Conservation (phyloP, 2,797 vertebrate species). For the Oreochromis grahami region DNA sequence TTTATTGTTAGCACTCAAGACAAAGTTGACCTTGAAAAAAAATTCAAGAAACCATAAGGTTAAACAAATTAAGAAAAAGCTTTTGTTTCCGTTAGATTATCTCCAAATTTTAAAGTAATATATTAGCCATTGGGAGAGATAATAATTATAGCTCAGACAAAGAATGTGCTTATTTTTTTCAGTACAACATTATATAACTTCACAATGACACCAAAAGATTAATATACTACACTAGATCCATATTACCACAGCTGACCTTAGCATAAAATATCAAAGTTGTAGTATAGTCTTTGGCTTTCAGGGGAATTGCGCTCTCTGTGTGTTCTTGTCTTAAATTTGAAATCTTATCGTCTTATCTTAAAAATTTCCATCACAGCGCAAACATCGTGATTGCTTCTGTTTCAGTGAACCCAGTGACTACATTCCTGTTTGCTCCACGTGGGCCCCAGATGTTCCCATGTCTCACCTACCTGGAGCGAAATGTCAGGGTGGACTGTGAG, state of each 20-base stretch:
- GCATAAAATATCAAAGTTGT: neutral
- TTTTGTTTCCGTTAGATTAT: neutral
- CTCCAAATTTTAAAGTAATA: neutral
- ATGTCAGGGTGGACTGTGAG: constrained; percentile 79
- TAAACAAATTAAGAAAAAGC: neutral
- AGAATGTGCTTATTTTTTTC: neutral
- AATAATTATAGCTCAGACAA: neutral
- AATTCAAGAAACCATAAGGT: neutral
- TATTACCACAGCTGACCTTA: neutral
- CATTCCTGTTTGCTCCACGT: constrained; percentile 69
- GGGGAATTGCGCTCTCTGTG: neutral
- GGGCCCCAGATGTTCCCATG: constrained; percentile 82
- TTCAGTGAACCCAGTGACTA: constrained; percentile 57
- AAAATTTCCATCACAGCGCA: neutral
- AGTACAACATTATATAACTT: neutral
- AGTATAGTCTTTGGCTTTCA: neutral
- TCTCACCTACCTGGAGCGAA: constrained; percentile 77
- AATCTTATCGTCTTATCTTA: neutral
- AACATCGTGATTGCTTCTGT: constrained; percentile 3
- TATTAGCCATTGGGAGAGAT: neutral
- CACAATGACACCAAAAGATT: neutral
- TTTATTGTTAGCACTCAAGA: neutral
- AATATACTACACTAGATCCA: neutral
- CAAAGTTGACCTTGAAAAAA: neutral
- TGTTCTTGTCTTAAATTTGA: neutral